Conservation (phyloP, 2,888 invertebrate species). For the Blera fallax region DNA sequence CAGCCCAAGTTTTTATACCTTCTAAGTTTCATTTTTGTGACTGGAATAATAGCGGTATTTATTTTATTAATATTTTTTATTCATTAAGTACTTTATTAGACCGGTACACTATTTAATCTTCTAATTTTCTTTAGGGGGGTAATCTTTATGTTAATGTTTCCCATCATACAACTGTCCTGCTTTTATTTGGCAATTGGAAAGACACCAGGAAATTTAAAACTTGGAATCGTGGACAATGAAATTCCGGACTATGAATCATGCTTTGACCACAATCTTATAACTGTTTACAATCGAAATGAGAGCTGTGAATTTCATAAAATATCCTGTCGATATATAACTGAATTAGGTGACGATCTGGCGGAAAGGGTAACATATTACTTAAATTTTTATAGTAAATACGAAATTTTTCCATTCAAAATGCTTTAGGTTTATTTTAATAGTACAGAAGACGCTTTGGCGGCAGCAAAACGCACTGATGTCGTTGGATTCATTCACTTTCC, state of each 20-base stretch:
- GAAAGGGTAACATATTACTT: slow-evolving; percentile 79
- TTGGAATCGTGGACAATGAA: slow-evolving; percentile 93
- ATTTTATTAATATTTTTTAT: too few relatives aligned
- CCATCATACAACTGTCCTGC: slow-evolving; percentile 89
- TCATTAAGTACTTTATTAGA: background rate
- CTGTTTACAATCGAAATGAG: slow-evolving; percentile 80
- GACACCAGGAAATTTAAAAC: slow-evolving; percentile 87
- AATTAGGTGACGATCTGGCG: slow-evolving; percentile 84
- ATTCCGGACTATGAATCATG: slow-evolving; percentile 82
- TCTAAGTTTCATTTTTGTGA: too few relatives aligned
- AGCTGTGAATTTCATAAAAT: slow-evolving; percentile 84
- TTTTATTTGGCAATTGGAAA: slow-evolving; percentile 92
- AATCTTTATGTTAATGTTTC: slow-evolving; percentile 91
- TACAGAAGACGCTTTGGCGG: slow-evolving; percentile 83
- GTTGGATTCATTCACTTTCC: slow-evolving; percentile 87
- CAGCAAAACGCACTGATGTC: slow-evolving; percentile 83
- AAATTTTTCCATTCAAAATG: background rate
- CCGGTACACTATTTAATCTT: background rate
- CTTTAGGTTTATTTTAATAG: slow-evolving; percentile 83
- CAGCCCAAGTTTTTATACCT: too few relatives aligned
- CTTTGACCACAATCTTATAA: slow-evolving; percentile 79
- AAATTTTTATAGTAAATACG: slow-evolving; percentile 51
- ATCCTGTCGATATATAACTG: slow-evolving; percentile 85
- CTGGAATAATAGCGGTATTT: too few relatives aligned
- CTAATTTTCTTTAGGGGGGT: slow-evolving; percentile 85